Percentiles rank a stretch among this genome's conserved stretches.
phyloP scores from a whole-genome alignment of 1,140 invertebrate genomes.

The Phymastichus coffea region DNA sequence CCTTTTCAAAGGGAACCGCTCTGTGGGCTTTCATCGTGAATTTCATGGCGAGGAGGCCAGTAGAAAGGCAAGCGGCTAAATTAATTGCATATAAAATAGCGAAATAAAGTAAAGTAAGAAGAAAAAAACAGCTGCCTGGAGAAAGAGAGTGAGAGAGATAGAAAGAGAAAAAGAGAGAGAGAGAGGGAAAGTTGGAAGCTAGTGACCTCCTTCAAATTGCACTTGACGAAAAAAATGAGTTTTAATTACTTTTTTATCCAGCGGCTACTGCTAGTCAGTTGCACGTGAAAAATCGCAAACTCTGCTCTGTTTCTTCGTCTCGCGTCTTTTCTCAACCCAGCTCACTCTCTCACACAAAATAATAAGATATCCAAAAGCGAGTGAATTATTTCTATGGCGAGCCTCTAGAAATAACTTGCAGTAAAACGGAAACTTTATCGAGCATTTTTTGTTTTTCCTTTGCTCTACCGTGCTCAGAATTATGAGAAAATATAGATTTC shows the following conservation, averaged over 20 bases:
- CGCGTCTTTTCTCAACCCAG: not conserved
- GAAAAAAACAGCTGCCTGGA: not conserved
- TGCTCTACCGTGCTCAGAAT: no score
- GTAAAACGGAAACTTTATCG: not conserved
- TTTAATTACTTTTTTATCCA: constrained; percentile 13
- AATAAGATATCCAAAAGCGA: not conserved
- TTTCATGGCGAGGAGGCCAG: no score
- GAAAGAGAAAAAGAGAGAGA: no score
- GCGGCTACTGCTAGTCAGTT: no score
- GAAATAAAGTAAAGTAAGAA: not conserved
- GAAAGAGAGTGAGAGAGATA: no score
- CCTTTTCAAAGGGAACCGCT: no score
- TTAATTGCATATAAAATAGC: constrained; percentile 3
- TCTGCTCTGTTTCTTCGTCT: not conserved
- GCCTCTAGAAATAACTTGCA: not conserved
- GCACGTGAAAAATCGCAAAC: not conserved
- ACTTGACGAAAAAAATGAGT: constrained; percentile 4
- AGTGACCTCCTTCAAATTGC: not conserved
- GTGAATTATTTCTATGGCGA: not conserved
- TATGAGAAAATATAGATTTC: no score
- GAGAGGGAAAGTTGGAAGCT: not conserved
- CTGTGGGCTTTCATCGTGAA: no score
- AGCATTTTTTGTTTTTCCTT: no score
- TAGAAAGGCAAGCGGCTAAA: constrained; percentile 1
- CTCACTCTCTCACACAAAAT: not conserved